These are phyloP conservation scores for Lipotes vexillifer DNA, from an alignment of 2,113 vertebrate genomes.

Conservation along the genomic window DNA sequence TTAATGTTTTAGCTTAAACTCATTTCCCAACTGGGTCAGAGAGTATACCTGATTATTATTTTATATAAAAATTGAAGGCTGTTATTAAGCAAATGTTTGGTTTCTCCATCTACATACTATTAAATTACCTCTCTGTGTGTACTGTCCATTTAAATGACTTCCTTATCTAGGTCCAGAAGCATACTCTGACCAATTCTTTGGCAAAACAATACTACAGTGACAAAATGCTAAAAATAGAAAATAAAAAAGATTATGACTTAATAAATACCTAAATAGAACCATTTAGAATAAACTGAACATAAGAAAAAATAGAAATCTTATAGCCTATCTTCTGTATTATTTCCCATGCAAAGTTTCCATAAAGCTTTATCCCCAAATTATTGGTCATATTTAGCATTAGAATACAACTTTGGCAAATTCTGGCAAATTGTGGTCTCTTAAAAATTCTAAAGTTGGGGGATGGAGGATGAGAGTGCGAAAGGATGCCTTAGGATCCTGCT, in stretches of 20 bases:
- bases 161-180: neutral
- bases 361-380: neutral
- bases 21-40: neutral
- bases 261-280: neutral
- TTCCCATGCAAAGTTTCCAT: neutral
- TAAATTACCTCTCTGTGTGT: neutral
- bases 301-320: constrained; percentile 16
- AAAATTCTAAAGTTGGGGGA: neutral
- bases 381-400: neutral
- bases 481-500: neutral
- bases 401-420: neutral
- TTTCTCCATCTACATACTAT: neutral
- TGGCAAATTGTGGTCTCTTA: neutral
- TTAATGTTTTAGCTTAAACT: constrained; percentile 24
- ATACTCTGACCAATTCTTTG: neutral
- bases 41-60: constrained; percentile 6
- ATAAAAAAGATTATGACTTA: neutral
- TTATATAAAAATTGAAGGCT: neutral
- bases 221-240: constrained; percentile 17
- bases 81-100: constrained; percentile 1
- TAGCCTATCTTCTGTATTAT: neutral
- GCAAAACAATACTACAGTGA: neutral
- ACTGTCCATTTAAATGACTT: neutral
- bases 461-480: neutral
- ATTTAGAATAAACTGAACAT: constrained; percentile 21